Evolutionary conservation across 2,888 invertebrate genomes (phyloP), one percentile per base, ranked within the genome.

Genomic region (Strigamia maritima): DNA sequence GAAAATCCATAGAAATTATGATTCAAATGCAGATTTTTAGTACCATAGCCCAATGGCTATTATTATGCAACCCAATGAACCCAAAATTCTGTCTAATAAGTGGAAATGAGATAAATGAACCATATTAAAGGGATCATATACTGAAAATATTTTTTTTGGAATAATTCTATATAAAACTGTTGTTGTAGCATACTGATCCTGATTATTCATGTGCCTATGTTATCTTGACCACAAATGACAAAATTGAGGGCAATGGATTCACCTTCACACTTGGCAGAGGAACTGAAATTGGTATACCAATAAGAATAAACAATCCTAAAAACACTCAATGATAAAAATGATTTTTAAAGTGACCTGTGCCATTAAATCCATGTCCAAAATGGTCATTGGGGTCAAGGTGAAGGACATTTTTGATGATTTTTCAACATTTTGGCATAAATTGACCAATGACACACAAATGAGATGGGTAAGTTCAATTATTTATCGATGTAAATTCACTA

Each of bases 201-300:
- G 93, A 96, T 86, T 96, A 95, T 86, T 95, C 95, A 0, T 94
- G 94, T 83, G 94, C 94, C 0, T 96, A 96, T 86, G 94, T 96
- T n/a, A 92, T 91, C 1, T 86, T 93, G n/a, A 89, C 88, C 81
- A 91, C 93, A 0, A 89, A 89, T 70, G 74, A 80, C 81, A 81
- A 83, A n/a, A 84, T 89, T 16, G 89, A 90, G 85, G 96, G 95
- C 3, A 90, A 91, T 85, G 96, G 96, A 0, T 87, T 95, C 76
- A 93, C 95, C 0, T 96, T 97, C 86, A 96, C 96, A 0, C 89
- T 92, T 79, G 96, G 96, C 10, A 89, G 94, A 82, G 96, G 96
- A 79, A 96, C 94, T 4, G 95, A 96, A 88, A 89, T 95, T 81
- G 90, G 90, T 90, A 86, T 83, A 83, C 10, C 1, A 75, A 19